Evolutionary conservation across 1,140 invertebrate species (phyloP).

Genomic region (Lucilia cuprina): DNA sequence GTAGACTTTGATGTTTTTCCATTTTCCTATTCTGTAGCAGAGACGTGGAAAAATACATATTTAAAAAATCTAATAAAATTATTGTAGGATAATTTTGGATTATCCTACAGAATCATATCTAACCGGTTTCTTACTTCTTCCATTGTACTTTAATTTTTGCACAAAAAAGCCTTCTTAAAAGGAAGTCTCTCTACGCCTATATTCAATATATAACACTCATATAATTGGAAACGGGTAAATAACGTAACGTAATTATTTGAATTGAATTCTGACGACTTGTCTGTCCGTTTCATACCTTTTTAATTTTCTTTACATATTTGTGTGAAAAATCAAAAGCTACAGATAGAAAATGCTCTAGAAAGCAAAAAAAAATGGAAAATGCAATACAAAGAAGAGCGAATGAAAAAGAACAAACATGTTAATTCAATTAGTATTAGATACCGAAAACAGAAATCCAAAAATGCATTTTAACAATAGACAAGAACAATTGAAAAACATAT

Average conservation of each 20-base stretch:
- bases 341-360: conserved; percentile 24
- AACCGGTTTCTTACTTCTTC: too few relatives aligned
- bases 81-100: too few relatives aligned
- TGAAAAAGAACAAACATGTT: conserved; percentile 34
- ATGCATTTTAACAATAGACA: background rate
- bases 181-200: background rate
- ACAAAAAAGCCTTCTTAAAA: too few relatives aligned
- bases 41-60: too few relatives aligned
- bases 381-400: background rate
- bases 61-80: too few relatives aligned
- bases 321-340: background rate
- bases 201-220: background rate
- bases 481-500: background rate
- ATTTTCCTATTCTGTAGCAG: too few relatives aligned
- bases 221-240: background rate
- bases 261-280: background rate
- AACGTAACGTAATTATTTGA: background rate
- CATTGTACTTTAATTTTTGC: too few relatives aligned
- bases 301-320: background rate
- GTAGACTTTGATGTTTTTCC: background rate
- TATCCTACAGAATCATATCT: too few relatives aligned
- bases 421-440: conserved; percentile 41
- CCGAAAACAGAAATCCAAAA: background rate
- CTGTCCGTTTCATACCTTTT: background rate
- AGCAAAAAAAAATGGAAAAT: background rate